Base-by-base conservation (phyloP, 2,888 invertebrate genomes). In the Himalopsyche anomala region DNA sequence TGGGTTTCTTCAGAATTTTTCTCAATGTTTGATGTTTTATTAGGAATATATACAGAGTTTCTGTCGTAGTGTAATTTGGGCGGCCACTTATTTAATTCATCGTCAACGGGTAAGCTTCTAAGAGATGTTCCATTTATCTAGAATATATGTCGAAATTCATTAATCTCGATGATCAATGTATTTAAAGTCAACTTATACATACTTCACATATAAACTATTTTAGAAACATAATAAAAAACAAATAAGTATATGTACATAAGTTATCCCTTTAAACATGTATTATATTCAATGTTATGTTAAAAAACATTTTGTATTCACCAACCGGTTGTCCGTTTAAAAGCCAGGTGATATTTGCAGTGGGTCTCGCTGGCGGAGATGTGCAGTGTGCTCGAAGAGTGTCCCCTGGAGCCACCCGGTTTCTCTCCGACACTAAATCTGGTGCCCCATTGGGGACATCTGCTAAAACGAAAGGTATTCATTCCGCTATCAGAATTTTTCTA, bases 381-480 rank as follows among this genome's bases (percentile, higher is more conserved):
- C 96, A 96, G 87, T 95, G 95, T 79, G 95, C 96, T 86, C 94
- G 94, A 88, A 96, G 92, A 17, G 93, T 94, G 87, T 95, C 95
- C 5, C 95, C 96, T 87, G 95, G 94, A 88, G 95, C 95, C 91
- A 95, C 95, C 91, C 95, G 94, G 89, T 94, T 94, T 89, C 95
- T 95, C 90, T 96, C 96, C 85, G 95, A 94, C 89, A 93, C 93
- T 91, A 96, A 91, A 90, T 94, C 93, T 42, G 96, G 95, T 87
- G 94, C 94, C 90, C 95, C 95, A 89, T 94, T 93, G 62, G 96
- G 96, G 88, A 95, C 93, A 91, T 94, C 96, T 96, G 94, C 17
- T 83, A 84, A 80, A 40, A 40, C 80, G n/a, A 40, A 40, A 80
- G 5, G 42, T 9, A 38, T 80, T 40, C 40, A 12, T 51, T 51